Conservation (phyloP, 1,140 invertebrate genomes). For the Papilio polyxenes region DNA sequence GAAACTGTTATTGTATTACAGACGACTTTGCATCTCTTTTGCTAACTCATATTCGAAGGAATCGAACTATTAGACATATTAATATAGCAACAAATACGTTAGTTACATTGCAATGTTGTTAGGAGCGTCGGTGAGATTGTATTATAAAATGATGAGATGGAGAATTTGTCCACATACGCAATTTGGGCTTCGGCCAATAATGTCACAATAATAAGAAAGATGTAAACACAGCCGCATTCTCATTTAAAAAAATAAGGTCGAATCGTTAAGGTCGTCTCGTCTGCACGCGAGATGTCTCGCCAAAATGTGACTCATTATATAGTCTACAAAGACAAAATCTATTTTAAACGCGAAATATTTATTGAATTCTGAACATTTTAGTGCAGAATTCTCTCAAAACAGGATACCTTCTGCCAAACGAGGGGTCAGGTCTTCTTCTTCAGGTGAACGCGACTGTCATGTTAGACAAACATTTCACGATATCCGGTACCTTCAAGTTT, state of each 20-base stretch:
- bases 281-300: slow-evolving; percentile 66
- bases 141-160: slow-evolving; percentile 47
- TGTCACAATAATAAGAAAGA: slow-evolving; percentile 76
- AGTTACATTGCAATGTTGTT: neutral
- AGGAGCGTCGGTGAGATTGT: neutral
- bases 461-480: neutral
- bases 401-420: neutral
- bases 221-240: slow-evolving; percentile 77
- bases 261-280: slow-evolving; percentile 65
- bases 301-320: slow-evolving; percentile 67
- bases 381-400: neutral
- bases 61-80: neutral
- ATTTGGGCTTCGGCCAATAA: slow-evolving; percentile 70
- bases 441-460: neutral
- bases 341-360: slow-evolving; percentile 37
- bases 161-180: slow-evolving; percentile 65
- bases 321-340: slow-evolving; percentile 49
- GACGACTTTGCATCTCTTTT: slow-evolving; percentile 18
- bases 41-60: slow-evolving; percentile 35
- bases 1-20: slow-evolving; percentile 26
- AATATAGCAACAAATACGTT: neutral
- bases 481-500: neutral
- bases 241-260: slow-evolving; percentile 74
- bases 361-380: neutral
- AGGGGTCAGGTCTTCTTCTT: neutral